A percentile compares a stretch with the other conserved stretches of the same genome.
These are phyloP conservation scores for Thryonomys swinderianus DNA, from an alignment of 2,113 vertebrate species.

Conservation along the genomic window DNA sequence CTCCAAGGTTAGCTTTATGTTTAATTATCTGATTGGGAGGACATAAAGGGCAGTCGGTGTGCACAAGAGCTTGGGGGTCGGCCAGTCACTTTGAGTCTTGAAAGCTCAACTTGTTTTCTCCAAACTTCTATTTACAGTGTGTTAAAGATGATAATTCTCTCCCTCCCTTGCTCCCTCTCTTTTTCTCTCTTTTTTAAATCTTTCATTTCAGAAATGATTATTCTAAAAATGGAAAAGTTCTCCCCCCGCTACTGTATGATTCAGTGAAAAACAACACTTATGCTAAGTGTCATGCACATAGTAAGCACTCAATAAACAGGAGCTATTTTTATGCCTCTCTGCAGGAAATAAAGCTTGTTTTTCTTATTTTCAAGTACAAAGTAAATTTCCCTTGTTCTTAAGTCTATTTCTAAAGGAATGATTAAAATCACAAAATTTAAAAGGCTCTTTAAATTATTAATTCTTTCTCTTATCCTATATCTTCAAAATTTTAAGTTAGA, in stretches of 20 bases:
- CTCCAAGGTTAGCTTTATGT: constrained; percentile 15
- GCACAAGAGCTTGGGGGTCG: not conserved
- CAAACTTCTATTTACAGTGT: not conserved
- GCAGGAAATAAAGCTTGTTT: not conserved
- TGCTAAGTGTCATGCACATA: not conserved
- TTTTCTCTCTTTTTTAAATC: not conserved
- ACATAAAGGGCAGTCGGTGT: not conserved
- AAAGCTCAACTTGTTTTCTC: not conserved
- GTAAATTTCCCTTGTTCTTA: not conserved
- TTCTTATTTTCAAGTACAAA: constrained; percentile 21
- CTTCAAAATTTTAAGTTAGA: constrained; percentile 5
- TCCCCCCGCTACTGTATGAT: not conserved
- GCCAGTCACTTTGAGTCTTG: not conserved
- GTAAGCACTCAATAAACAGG: not conserved
- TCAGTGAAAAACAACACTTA: not conserved
- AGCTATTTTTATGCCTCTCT: not conserved
- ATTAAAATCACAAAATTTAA: constrained; percentile 10
- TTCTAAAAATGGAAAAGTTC: constrained; percentile 46
- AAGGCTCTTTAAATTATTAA: not conserved
- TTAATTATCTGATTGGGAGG: constrained; percentile 40
- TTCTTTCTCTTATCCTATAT: not conserved
- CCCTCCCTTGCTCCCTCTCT: no score
- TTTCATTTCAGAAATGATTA: constrained; percentile 26
- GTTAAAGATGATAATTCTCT: not conserved
- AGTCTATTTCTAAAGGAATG: constrained; percentile 52